Conservation (phyloP, 2,113 vertebrate genomes). For the Microtus ochrogaster region DNA sequence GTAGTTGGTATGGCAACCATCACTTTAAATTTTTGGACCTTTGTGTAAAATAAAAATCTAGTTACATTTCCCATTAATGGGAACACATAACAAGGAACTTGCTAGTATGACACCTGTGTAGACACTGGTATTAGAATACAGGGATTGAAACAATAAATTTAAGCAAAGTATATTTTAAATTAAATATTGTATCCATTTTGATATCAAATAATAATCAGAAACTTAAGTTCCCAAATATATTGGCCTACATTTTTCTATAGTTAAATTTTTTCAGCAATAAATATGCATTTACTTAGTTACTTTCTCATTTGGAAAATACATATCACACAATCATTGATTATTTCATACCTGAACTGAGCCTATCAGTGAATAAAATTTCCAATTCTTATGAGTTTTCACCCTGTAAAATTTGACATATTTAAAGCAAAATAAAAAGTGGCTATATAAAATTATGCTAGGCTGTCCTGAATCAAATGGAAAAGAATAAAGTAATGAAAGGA, state of each 20-base stretch:
- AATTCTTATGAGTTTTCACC: neutral
- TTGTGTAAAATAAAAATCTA: conserved; percentile 73
- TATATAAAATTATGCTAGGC: neutral
- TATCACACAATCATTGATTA: neutral
- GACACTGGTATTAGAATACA: neutral
- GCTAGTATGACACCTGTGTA: neutral
- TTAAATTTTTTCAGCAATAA: neutral
- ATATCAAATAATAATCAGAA: conserved; percentile 32
- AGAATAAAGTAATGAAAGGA: neutral
- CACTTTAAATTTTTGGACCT: conserved; percentile 57
- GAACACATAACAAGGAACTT: conserved; percentile 57
- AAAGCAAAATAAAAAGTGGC: neutral
- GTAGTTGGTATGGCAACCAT: conserved; percentile 66
- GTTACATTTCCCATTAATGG: conserved; percentile 67
- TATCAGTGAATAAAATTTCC: neutral
- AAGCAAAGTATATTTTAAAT: neutral
- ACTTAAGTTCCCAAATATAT: conserved; percentile 4
- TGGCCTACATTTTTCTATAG: neutral
- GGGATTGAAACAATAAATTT: conserved; percentile 5
- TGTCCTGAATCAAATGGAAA: neutral
- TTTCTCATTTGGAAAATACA: neutral
- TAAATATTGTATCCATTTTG: neutral
- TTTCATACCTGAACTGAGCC: neutral
- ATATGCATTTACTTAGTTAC: neutral
- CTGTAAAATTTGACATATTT: neutral